Evolutionary conservation across 2,888 invertebrate genomes (phyloP).

Genomic region (Cosmia trapezina): DNA sequence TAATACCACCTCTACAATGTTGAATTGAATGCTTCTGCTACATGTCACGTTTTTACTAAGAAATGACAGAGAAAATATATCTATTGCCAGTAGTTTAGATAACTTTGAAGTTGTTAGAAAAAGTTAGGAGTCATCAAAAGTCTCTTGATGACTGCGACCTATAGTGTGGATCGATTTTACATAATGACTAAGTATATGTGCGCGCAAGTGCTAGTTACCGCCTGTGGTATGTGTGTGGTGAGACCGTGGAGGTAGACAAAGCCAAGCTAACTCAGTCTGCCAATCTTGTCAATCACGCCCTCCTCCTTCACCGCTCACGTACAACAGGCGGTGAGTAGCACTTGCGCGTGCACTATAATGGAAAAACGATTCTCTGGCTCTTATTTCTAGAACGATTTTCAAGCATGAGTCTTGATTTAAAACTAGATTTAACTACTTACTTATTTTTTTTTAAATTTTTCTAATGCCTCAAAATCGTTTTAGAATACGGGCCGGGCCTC

Average conservation of each 20-base stretch:
- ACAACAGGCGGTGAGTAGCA: too few species aligned
- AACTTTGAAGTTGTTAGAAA: neutral
- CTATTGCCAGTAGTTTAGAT: constrained; percentile 4
- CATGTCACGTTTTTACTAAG: constrained; percentile 57
- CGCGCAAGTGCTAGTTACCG: too few species aligned
- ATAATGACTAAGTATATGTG: neutral
- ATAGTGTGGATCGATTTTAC: neutral
- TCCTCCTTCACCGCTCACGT: too few species aligned
- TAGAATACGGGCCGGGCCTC: neutral
- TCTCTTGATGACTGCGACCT: neutral
- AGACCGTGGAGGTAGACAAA: too few species aligned
- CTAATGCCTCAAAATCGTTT: neutral
- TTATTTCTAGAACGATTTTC: neutral
- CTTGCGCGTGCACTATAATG: neutral
- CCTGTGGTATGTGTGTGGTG: too few species aligned
- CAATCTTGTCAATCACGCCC: too few species aligned
- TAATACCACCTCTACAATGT: constrained; percentile 49
- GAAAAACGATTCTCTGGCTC: neutral
- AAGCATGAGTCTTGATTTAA: neutral
- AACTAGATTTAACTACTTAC: neutral
- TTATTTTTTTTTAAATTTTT: too few species aligned
- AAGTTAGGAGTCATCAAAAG: neutral
- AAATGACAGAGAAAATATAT: constrained; percentile 61
- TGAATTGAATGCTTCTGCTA: constrained; percentile 53
- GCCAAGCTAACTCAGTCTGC: too few species aligned